Evolutionary conservation across 2,113 vertebrate species (phyloP).

Genomic region (Pseudopipra pipra): DNA sequence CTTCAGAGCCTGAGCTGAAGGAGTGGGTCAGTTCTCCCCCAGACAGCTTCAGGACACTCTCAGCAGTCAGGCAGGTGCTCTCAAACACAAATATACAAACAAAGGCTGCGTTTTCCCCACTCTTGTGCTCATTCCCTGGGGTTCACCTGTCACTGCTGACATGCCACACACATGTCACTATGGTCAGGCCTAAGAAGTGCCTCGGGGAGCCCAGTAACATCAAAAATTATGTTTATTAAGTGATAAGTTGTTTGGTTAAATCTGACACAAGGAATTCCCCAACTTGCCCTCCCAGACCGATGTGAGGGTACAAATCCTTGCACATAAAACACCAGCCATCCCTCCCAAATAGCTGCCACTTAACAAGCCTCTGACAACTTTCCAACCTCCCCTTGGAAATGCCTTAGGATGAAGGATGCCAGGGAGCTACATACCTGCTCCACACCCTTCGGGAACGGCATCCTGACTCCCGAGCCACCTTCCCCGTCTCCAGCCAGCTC

Average conservation of each 20-base stretch:
- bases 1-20: not conserved
- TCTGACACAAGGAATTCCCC: not conserved
- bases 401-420: rapidly evolving
- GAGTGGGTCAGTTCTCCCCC: not conserved
- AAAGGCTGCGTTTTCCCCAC: not conserved
- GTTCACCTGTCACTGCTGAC: rapidly evolving
- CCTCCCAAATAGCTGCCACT: rapidly evolving
- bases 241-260: rapidly evolving
- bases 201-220: not conserved
- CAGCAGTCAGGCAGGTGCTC: rapidly evolving
- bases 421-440: conserved; percentile 77
- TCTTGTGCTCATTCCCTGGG: not conserved
- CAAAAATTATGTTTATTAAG: rapidly evolving
- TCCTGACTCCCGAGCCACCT: conserved; percentile 31
- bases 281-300: not conserved
- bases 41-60: not conserved
- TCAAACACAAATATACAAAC: not conserved
- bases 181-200: rapidly evolving
- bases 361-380: not conserved
- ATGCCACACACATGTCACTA: not conserved
- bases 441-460: conserved; percentile 41
- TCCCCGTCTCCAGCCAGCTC: conserved; percentile 61
- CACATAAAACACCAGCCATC: rapidly evolving
- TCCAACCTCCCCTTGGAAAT: rapidly evolving
- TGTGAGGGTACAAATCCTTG: rapidly evolving